Percentiles rank a stretch among this genome's conserved stretches.
Evolutionary conservation across 2,113 vertebrate species (phyloP).

Genomic region (Myocastor coypus): DNA sequence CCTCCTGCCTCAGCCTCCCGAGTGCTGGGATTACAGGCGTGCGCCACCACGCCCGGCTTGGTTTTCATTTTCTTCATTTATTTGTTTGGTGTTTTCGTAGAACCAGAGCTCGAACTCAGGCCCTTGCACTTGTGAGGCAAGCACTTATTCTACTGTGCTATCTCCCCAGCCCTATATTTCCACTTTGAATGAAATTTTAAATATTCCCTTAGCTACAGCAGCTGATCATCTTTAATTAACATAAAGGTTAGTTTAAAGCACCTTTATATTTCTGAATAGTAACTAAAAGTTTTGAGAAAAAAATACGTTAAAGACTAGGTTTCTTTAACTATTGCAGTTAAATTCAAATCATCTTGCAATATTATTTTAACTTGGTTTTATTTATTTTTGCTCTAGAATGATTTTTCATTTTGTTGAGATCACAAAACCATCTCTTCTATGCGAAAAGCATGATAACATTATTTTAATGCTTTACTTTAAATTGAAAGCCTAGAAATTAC

Average conservation of each 20-base stretch:
- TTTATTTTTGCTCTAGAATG: background rate
- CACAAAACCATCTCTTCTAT: background rate
- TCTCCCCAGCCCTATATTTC: background rate
- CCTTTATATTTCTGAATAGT: conserved; percentile 13
- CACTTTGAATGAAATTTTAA: background rate
- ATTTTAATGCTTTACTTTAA: conserved; percentile 35
- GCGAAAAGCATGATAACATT: background rate
- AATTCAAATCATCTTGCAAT: background rate
- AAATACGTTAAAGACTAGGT: background rate
- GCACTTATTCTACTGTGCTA: no score
- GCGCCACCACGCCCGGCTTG: no score
- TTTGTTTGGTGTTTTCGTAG: no score
- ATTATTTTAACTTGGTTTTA: conserved; percentile 37
- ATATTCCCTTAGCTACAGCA: background rate
- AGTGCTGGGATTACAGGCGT: no score
- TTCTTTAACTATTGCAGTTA: conserved; percentile 4
- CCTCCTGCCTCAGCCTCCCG: no score
- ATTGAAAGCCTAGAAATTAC: background rate
- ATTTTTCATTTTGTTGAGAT: background rate
- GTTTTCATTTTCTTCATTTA: no score
- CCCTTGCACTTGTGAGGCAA: no score
- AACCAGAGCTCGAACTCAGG: no score
- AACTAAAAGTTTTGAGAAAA: background rate
- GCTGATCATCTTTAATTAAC: background rate
- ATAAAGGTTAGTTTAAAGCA: background rate